Evolutionary conservation across 1,140 invertebrate species (phyloP).

Genomic region (Hycleus cichorii): DNA sequence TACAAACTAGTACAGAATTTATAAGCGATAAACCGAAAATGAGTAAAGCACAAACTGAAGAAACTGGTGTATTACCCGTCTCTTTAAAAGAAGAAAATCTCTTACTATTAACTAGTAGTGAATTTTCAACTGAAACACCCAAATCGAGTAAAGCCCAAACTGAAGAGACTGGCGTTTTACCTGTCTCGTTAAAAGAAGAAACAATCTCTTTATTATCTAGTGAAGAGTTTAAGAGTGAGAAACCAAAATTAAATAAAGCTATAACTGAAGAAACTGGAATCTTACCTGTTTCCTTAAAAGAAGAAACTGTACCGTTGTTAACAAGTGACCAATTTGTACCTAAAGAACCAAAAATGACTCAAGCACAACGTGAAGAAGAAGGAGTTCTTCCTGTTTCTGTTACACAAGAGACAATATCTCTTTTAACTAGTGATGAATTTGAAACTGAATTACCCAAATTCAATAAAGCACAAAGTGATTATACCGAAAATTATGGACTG

Average conservation of each 20-base stretch:
- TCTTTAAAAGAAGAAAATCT: conserved; percentile 20
- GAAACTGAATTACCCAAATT: conserved; percentile 36
- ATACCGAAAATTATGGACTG: conserved; percentile 42
- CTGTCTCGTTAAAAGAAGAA: conserved; percentile 35
- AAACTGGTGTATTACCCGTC: conserved; percentile 35
- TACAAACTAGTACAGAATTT: neutral
- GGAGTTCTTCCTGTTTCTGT: too few species aligned
- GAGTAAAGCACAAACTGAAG: conserved; percentile 15
- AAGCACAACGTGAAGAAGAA: neutral
- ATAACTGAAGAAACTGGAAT: conserved; percentile 38
- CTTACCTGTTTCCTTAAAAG: conserved; percentile 26
- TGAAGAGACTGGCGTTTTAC: conserved; percentile 36
- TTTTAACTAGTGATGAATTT: conserved; percentile 30
- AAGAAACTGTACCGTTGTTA: conserved; percentile 34
- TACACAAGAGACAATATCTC: conserved; percentile 31
- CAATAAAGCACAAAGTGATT: conserved; percentile 39
- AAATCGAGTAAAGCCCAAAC: conserved; percentile 19
- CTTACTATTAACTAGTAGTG: neutral
- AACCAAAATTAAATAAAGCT: conserved; percentile 41
- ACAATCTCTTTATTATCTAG: conserved; percentile 28
- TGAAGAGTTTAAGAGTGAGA: conserved; percentile 29
- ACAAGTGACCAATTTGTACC: conserved; percentile 25
- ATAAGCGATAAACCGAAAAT: conserved; percentile 38
- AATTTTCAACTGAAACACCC: conserved; percentile 35
- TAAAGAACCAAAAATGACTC: conserved; percentile 38